A percentile compares a stretch with the other conserved stretches of the same genome.
phyloP scores from a whole-genome alignment of 2,113 vertebrate species.

The Salvelinus namaycush region DNA sequence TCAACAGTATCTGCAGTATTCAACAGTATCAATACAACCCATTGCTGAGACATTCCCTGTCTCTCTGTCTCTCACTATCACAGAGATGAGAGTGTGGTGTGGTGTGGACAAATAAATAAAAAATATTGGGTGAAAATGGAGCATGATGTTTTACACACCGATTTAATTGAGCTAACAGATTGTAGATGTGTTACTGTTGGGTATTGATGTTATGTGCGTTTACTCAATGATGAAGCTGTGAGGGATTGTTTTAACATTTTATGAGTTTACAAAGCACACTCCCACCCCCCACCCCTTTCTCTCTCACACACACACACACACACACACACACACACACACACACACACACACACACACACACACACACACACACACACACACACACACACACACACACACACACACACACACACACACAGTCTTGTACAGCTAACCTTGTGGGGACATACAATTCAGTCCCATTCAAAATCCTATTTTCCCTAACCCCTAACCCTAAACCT shows the following conservation, averaged over 20 bases:
- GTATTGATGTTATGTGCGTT: background rate
- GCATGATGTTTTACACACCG: background rate
- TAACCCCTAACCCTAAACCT: too few relatives aligned
- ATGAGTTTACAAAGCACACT: background rate
- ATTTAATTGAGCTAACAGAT: background rate
- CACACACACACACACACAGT: background rate
- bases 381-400: background rate
- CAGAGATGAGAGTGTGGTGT: background rate
- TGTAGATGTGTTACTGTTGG: background rate
- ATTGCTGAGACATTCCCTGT: background rate
- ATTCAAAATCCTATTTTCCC: too few relatives aligned
- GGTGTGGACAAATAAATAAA: background rate
- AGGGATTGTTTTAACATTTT: background rate
- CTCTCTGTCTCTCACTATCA: conserved; percentile 3
- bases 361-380: background rate
- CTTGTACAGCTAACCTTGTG: too few relatives aligned
- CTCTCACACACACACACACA: background rate
- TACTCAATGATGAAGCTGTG: background rate
- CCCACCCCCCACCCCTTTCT: background rate
- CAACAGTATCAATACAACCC: too few relatives aligned
- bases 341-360: background rate
- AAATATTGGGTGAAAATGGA: background rate
- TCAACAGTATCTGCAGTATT: too few relatives aligned
- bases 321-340: conserved; percentile 3
- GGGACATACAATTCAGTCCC: too few relatives aligned